phyloP scores from a whole-genome alignment of 2,888 invertebrate genomes.

The Scelioninae gen. 1 region DNA sequence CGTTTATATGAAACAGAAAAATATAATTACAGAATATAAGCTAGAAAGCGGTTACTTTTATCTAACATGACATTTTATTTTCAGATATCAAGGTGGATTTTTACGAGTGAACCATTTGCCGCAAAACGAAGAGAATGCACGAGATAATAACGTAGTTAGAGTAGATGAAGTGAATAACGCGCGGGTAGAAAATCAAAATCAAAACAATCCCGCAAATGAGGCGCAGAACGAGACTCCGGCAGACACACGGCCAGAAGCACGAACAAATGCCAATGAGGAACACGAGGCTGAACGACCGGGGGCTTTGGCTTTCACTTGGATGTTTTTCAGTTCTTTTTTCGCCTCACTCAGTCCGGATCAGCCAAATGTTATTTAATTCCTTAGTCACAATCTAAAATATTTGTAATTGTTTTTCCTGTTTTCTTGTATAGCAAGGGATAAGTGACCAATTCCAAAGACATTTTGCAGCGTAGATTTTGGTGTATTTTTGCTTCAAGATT shows the following conservation, averaged over 20 bases:
- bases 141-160: slow-evolving; percentile 67
- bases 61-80: no score
- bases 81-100: slow-evolving; percentile 86
- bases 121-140: slow-evolving; percentile 73
- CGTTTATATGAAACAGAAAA: no score
- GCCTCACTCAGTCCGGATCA: slow-evolving; percentile 97
- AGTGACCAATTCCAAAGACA: no score
- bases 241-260: slow-evolving; percentile 76
- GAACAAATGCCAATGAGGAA: slow-evolving; percentile 82
- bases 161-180: slow-evolving; percentile 78
- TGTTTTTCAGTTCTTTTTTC: slow-evolving; percentile 96
- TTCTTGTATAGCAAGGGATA: no score
- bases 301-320: slow-evolving; percentile 91
- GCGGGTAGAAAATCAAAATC: slow-evolving; percentile 78
- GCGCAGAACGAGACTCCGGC: slow-evolving; percentile 71
- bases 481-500: no score
- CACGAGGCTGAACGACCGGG: slow-evolving; percentile 86
- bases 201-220: slow-evolving; percentile 76
- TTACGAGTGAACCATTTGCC: slow-evolving; percentile 86
- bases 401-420: background rate
- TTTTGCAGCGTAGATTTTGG: no score
- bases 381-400: background rate
- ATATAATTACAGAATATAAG: background rate
- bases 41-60: background rate
- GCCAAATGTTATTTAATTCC: slow-evolving; percentile 86